A percentile compares a stretch with the other conserved stretches of the same genome.
Conservation (phyloP, 2,113 vertebrate species). For the Saguinus imperator region DNA sequence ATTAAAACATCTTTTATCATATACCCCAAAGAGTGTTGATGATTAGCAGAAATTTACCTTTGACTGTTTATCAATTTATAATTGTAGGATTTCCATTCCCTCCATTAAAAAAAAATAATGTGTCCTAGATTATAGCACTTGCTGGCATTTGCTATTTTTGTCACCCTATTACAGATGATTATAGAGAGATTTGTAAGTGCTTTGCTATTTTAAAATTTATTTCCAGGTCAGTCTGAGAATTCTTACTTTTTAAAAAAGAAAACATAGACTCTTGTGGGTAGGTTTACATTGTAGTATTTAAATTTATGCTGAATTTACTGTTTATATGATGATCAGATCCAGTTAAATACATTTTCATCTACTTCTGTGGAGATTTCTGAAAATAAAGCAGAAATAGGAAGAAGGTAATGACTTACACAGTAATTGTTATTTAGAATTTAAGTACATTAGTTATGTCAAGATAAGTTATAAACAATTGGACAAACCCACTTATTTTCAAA, state of each 20-base stretch:
- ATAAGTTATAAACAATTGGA: conserved; percentile 8
- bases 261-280: not conserved
- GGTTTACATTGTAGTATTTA: conserved; percentile 23
- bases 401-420: not conserved
- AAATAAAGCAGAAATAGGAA: conserved; percentile 46
- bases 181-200: not conserved
- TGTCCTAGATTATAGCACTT: conserved; percentile 3
- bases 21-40: not conserved
- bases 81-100: not conserved
- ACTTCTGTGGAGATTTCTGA: conserved; percentile 33
- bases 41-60: not conserved
- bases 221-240: conserved; percentile 27
- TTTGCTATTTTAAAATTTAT: conserved; percentile 53
- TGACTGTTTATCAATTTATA: not conserved
- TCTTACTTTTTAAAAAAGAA: not conserved
- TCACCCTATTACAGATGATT: not conserved
- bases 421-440: conserved; percentile 25
- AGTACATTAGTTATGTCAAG: conserved; percentile 30
- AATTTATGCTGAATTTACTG: conserved; percentile 47
- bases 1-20: not conserved
- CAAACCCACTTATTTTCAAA: conserved; percentile 42
- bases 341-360: conserved; percentile 1
- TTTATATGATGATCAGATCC: conserved; percentile 13
- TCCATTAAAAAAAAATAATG: not conserved
- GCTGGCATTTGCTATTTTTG: not conserved